Conservation (phyloP, 2,113 vertebrate genomes). For the Microcebus jonahi region DNA sequence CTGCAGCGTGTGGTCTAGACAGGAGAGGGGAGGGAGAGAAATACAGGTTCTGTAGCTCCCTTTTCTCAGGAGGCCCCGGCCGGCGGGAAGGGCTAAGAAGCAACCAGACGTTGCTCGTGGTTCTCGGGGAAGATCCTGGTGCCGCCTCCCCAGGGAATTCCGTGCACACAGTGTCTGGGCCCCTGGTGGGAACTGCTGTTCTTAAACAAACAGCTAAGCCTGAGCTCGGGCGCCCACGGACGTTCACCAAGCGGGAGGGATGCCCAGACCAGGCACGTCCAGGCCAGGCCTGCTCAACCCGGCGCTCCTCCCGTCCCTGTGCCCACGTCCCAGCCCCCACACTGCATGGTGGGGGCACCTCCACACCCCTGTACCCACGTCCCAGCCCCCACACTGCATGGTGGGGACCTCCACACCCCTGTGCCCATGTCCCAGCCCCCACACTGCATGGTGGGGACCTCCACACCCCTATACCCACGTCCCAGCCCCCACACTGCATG, state of each 20-base stretch:
- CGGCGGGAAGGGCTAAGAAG: not conserved
- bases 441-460: too few species aligned
- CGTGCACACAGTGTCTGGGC: not conserved
- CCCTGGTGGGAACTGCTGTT: not conserved
- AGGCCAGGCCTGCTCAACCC: accelerated
- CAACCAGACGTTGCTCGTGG: not conserved
- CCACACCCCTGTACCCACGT: not conserved
- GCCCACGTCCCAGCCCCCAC: not conserved
- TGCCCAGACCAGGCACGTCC: not conserved
- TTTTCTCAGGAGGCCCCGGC: not conserved
- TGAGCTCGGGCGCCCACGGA: not conserved
- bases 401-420: too few species aligned
- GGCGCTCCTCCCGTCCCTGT: too few species aligned
- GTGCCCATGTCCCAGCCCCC: too few species aligned
- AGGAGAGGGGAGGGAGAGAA: accelerated
- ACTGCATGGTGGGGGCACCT: too few species aligned
- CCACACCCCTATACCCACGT: too few species aligned
- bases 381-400: too few species aligned
- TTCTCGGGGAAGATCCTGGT: not conserved
- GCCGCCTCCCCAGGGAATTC: not conserved
- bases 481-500: too few species aligned
- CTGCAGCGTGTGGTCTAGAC: not conserved
- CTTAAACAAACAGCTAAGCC: not conserved
- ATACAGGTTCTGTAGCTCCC: too few species aligned
- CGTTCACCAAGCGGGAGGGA: not conserved